These are phyloP conservation scores for Erinaceus europaeus DNA, from an alignment of 2,113 vertebrate species.

Conservation along the genomic window DNA sequence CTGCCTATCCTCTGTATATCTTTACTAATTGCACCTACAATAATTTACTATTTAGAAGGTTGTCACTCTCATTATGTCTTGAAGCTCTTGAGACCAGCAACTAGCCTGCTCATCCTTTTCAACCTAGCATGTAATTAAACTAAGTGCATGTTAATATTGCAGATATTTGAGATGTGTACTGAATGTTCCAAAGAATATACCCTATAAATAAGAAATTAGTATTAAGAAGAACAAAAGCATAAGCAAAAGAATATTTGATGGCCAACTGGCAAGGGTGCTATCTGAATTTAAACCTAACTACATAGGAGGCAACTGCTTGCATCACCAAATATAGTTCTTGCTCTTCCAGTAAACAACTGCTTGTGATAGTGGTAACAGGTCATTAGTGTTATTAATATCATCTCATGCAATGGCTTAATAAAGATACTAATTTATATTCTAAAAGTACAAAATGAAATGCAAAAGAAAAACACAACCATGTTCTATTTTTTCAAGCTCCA, in stretches of 20 bases:
- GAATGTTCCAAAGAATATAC: slow-evolving; percentile 2
- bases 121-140: neutral
- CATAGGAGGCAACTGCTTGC: slow-evolving; percentile 35
- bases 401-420: slow-evolving; percentile 44
- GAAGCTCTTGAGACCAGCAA: neutral
- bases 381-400: slow-evolving; percentile 51
- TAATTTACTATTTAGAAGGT: neutral
- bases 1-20: neutral
- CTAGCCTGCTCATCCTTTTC: neutral
- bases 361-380: slow-evolving; percentile 49
- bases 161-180: neutral
- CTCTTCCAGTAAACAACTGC: slow-evolving; percentile 17
- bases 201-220: neutral
- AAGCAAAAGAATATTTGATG: neutral
- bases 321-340: slow-evolving; percentile 44
- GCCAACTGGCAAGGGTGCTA: neutral
- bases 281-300: slow-evolving; percentile 36
- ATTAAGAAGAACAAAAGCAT: neutral
- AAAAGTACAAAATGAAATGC: slow-evolving; percentile 58
- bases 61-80: neutral
- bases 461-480: slow-evolving; percentile 40
- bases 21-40: neutral
- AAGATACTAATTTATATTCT: slow-evolving; percentile 56
- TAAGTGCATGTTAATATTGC: neutral
- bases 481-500: slow-evolving; percentile 49